phyloP scores from a whole-genome alignment of 92 coral and sea anemone species.

The Ricordea florida region DNA sequence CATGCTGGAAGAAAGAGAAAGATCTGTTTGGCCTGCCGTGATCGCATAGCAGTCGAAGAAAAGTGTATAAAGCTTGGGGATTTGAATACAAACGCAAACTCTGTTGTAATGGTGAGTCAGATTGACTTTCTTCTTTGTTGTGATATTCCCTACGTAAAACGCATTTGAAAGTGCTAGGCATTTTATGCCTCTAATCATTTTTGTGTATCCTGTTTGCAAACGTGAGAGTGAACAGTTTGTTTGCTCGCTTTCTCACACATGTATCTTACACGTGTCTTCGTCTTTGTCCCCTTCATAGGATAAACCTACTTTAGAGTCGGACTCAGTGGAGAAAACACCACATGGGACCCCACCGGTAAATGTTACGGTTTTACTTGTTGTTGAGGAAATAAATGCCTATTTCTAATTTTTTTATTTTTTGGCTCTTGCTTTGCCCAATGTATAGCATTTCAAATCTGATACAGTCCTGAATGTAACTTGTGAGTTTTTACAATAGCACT shows the following conservation, averaged over 20 bases:
- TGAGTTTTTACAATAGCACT: no score
- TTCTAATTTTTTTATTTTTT: constrained; percentile 3
- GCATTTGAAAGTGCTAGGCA: constrained; percentile 9
- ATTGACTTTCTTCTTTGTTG: constrained; percentile 8
- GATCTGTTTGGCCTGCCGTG: constrained; percentile 39
- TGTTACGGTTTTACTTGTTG: constrained; percentile 8
- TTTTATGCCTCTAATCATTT: background rate
- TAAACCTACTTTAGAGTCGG: constrained; percentile 6
- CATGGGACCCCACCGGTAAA: constrained; percentile 6
- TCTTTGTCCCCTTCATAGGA: constrained; percentile 13
- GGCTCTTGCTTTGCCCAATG: no score
- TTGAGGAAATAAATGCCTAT: constrained; percentile 1
- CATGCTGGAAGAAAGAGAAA: constrained; percentile 36
- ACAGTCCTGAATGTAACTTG: no score
- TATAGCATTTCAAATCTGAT: no score
- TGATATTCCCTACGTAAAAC: background rate
- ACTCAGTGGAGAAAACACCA: constrained; percentile 3
- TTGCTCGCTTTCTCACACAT: constrained; percentile 4
- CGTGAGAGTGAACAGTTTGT: constrained; percentile 3
- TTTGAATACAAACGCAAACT: constrained; percentile 7
- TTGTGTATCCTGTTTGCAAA: background rate
- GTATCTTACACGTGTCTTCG: constrained; percentile 1
- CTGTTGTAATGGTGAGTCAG: constrained; percentile 6
- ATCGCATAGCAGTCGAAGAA: constrained; percentile 28
- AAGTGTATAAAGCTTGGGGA: constrained; percentile 23